These are phyloP conservation scores for Ammodramus savannarum DNA, from an alignment of 2,113 vertebrate species.

Conservation along the genomic window DNA sequence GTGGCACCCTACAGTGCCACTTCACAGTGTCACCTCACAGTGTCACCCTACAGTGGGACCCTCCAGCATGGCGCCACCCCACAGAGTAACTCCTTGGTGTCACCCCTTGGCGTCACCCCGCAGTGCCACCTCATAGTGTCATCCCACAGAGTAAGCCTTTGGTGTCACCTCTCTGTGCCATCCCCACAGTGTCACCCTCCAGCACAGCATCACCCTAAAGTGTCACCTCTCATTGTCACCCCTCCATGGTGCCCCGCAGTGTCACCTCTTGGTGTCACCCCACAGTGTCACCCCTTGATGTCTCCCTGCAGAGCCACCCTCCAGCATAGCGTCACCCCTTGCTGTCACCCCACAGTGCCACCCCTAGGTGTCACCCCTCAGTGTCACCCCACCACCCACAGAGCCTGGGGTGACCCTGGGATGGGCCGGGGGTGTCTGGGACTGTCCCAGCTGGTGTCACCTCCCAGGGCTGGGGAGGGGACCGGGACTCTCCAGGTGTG, in stretches of 20 bases:
- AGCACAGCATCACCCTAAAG: too few species aligned
- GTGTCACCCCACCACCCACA: not conserved
- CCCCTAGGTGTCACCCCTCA: not conserved
- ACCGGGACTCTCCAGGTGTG: not conserved
- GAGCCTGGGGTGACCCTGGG: not conserved
- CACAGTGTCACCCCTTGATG: not conserved
- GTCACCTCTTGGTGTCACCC: not conserved
- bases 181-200: not conserved
- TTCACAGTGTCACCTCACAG: accelerated
- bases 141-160: not conserved
- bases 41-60: not conserved
- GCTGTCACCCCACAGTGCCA: not conserved
- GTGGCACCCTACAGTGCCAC: not conserved
- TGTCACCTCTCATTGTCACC: too few species aligned
- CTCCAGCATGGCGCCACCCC: not conserved
- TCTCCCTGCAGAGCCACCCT: too few species aligned
- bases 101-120: too few species aligned
- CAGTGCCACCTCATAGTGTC: not conserved
- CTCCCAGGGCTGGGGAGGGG: not conserved
- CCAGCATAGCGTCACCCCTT: not conserved
- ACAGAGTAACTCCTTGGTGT: too few species aligned
- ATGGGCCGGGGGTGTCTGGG: not conserved
- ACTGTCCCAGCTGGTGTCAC: not conserved
- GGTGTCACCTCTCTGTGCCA: not conserved
- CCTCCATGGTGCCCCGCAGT: too few species aligned